Base-by-base conservation (phyloP, 2,797 vertebrate species). In the Scarus forsteni region DNA sequence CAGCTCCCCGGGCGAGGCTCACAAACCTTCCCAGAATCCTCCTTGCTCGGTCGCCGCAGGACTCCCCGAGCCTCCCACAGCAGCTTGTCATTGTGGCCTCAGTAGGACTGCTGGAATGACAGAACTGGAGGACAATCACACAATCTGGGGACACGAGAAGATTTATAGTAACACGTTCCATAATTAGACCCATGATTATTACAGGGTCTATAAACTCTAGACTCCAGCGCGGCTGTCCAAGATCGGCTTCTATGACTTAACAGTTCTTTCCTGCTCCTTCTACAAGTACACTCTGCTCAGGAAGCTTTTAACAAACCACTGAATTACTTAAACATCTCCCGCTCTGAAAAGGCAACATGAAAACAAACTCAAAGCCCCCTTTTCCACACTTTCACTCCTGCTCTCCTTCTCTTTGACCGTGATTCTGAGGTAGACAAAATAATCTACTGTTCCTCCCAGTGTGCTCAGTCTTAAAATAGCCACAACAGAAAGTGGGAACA, bases 111-210 rank as follows among this genome's bases (percentile, higher is more conserved):
- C 69, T 51, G 51, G 65, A 80, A 89, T 64, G 57, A 16, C n/a
- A 38, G 64, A 60, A 79, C 66, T 87, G 80, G 81, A 90, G 69
- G 81, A 82, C 78, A 80, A 73, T 87, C 80, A 83, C 76, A 82
- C 60, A 11, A 81, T 82, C 62, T 70, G 55, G 55, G 70, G 66
- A 84, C 59, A 71, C 40, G 73, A 73, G 43, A 64, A 78, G 89
- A 92, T 92, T 94, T 93, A 94, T 89, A 83, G 88, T 73, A 85
- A 93, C 91, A 90, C 84, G 4, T 91, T 91, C 87, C 83, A 86
- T 91, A 93, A 94, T 94, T 93, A 93, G 87, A 90, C 59, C 77
- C 85, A 82, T 35, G 78, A 83, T 90, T 88, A 92, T 93, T 92
- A 90, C 82, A 85, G 80, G 75, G 64, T 78, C 85, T 85, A 85